Evolutionary conservation across 2,888 invertebrate genomes (phyloP).

Genomic region (Sarcophaga variegata): DNA sequence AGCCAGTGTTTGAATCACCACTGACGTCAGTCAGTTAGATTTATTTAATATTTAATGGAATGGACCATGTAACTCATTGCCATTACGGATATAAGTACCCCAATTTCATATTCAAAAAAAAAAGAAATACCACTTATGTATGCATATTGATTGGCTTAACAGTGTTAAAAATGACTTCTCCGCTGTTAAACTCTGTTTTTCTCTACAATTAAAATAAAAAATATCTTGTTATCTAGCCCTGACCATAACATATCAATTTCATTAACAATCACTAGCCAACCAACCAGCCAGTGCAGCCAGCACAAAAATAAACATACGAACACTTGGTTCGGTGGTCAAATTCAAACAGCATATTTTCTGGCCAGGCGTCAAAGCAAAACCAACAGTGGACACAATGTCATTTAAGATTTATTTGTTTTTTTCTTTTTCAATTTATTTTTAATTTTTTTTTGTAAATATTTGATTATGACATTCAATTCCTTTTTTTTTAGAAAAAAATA

Average conservation of each 20-base stretch:
- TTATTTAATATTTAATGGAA: too few species aligned
- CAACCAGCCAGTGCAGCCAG: not conserved
- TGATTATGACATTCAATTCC: constrained; percentile 59
- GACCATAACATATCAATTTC: constrained; percentile 67
- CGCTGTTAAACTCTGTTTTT: not conserved
- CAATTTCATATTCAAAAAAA: too few species aligned
- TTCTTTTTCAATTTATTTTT: not conserved
- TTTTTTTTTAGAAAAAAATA: not conserved
- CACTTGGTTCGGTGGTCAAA: too few species aligned
- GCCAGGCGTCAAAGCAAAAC: constrained; percentile 18
- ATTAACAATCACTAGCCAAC: constrained; percentile 53
- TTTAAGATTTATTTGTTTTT: constrained; percentile 41
- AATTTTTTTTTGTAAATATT: constrained; percentile 36
- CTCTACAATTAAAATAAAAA: not conserved
- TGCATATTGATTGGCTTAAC: not conserved
- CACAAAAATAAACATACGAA: too few species aligned
- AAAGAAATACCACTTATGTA: too few species aligned
- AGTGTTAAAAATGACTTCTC: not conserved
- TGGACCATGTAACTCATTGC: too few species aligned
- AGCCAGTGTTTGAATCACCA: too few species aligned
- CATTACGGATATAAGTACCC: rapidly evolving
- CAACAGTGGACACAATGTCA: constrained; percentile 49
- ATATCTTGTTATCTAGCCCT: constrained; percentile 56
- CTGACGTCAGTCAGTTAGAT: too few species aligned
- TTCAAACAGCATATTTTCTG: not conserved